Percentiles rank a stretch among this genome's conserved stretches.
Evolutionary conservation across 2,888 invertebrate species (phyloP).

Genomic region (Chloroclysta siterata): DNA sequence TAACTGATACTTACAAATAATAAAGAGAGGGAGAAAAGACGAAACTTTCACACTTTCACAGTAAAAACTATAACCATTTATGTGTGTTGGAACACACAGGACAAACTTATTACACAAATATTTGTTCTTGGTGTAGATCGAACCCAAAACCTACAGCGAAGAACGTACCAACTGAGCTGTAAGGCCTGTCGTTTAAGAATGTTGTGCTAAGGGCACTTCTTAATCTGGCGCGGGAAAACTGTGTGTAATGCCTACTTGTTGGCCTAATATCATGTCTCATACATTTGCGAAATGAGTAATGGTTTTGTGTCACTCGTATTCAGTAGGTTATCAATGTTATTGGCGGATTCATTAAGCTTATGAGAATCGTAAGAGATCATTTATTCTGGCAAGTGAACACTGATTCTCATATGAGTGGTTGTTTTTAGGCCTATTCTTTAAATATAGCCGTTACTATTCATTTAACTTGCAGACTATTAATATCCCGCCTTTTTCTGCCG

Average conservation of each 20-base stretch:
- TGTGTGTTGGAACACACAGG: too few relatives aligned
- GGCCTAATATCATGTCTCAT: slow-evolving; percentile 25
- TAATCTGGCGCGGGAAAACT: slow-evolving; percentile 24
- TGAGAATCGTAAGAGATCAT: slow-evolving; percentile 23
- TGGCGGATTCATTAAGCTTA: slow-evolving; percentile 26
- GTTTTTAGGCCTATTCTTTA: slow-evolving; percentile 3
- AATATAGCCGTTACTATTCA: too few relatives aligned
- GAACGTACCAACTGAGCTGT: too few relatives aligned
- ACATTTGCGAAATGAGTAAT: slow-evolving; percentile 30
- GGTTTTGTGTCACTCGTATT: slow-evolving; percentile 26
- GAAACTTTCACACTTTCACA: too few relatives aligned
- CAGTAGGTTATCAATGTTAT: slow-evolving; percentile 20
- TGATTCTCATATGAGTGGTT: not conserved
- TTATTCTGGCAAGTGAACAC: slow-evolving; percentile 7
- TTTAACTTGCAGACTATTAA: too few relatives aligned
- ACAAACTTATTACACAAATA: too few relatives aligned
- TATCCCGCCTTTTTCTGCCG: too few relatives aligned
- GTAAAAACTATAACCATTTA: too few relatives aligned
- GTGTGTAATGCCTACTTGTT: slow-evolving; percentile 28
- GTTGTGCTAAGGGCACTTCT: slow-evolving; percentile 7
- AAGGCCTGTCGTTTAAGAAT: not conserved
- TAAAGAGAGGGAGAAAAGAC: too few relatives aligned
- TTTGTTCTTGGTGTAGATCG: too few relatives aligned
- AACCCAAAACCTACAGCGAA: too few relatives aligned
- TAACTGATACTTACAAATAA: too few relatives aligned